phyloP scores from a whole-genome alignment of 2,888 invertebrate species.

The Hedychridium roseum region DNA sequence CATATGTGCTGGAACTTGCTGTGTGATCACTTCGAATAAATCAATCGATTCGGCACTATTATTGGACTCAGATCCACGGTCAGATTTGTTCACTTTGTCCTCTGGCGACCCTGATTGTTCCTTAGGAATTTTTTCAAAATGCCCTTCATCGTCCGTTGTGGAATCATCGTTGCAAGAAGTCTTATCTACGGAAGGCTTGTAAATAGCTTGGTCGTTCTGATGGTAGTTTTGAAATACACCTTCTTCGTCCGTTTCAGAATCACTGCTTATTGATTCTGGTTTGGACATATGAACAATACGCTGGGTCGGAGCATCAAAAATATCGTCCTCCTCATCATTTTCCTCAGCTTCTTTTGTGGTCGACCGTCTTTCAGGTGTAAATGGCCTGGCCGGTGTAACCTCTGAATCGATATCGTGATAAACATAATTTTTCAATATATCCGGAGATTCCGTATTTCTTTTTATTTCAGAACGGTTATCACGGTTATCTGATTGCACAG shows the following conservation, averaged over 20 bases:
- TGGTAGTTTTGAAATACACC: slow-evolving; percentile 16
- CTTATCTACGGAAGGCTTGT: too few relatives aligned
- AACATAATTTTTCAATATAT: slow-evolving; percentile 13
- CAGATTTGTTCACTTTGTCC: too few relatives aligned
- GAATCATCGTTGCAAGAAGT: too few relatives aligned
- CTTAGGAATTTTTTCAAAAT: too few relatives aligned
- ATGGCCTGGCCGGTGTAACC: neutral
- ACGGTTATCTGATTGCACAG: too few relatives aligned
- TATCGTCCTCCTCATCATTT: slow-evolving; percentile 1
- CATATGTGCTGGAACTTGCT: too few relatives aligned
- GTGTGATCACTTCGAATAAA: slow-evolving; percentile 25
- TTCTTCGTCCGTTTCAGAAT: slow-evolving; percentile 27
- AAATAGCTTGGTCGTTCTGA: too few relatives aligned
- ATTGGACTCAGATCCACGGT: too few relatives aligned
- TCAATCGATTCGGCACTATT: slow-evolving; percentile 24
- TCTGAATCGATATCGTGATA: neutral
- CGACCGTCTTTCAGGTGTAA: neutral
- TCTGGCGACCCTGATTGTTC: too few relatives aligned
- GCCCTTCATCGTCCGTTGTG: slow-evolving; percentile 22
- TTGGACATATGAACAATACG: neutral
- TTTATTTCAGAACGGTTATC: slow-evolving; percentile 9
- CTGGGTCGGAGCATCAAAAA: slow-evolving; percentile 15
- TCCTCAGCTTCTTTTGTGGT: slow-evolving; percentile 2
- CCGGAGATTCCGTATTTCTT: slow-evolving; percentile 13
- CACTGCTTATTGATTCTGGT: neutral